Conservation (phyloP, 37 sponge, comb jelly and placozoan species). For the Beroe ovata region DNA sequence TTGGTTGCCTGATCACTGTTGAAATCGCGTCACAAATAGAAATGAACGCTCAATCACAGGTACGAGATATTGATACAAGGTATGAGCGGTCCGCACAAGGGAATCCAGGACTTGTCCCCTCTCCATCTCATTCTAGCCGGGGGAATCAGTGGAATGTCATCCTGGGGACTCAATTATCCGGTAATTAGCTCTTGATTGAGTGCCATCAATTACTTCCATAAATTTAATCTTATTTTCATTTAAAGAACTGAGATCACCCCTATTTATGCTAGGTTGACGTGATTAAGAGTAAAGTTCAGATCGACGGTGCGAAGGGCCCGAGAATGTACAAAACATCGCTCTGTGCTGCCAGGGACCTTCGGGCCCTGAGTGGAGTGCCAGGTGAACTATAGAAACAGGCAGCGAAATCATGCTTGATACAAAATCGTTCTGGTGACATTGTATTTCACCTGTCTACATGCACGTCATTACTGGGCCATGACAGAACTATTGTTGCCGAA, state of each 20-base stretch:
- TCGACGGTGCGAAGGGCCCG: conserved; percentile 8
- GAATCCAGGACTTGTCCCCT: conserved; percentile 16
- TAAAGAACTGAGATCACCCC: no score
- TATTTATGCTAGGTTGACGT: no score
- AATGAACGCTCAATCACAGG: no score
- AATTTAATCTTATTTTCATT: no score
- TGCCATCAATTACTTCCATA: no score
- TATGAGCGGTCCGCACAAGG: conserved; percentile 10
- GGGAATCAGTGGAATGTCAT: conserved; percentile 32
- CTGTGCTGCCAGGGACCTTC: background rate
- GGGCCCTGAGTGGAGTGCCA: background rate
- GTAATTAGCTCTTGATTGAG: conserved; percentile 3
- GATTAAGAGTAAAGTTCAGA: conserved; percentile 31
- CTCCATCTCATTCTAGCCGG: conserved; percentile 39
- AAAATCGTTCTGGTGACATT: no score
- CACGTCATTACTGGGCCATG: no score
- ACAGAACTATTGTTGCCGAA: no score
- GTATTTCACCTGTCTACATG: no score
- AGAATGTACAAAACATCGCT: conserved; percentile 10
- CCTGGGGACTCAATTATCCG: conserved; percentile 58
- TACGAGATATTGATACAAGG: conserved; percentile 22
- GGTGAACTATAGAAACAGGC: background rate
- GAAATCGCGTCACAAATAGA: no score
- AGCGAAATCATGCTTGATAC: no score
- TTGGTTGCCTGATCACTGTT: no score